Conservation (phyloP, 2,797 vertebrate genomes). For the Liasis olivaceus region DNA sequence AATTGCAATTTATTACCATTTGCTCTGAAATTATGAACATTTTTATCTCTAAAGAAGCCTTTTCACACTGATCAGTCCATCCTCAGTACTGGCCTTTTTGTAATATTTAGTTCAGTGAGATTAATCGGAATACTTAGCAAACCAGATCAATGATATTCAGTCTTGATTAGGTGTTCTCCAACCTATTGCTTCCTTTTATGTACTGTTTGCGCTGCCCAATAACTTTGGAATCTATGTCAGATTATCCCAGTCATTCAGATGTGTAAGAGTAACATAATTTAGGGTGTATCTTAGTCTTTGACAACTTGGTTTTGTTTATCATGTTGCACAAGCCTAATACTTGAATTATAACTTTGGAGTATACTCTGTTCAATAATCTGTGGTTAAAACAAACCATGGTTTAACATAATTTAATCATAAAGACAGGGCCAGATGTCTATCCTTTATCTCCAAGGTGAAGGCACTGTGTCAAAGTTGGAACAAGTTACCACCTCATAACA, state of each 20-base stretch:
- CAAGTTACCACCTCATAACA: background rate
- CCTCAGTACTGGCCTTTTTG: background rate
- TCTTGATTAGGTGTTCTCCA: background rate
- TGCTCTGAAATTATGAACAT: background rate
- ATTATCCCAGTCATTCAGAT: background rate
- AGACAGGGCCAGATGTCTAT: background rate
- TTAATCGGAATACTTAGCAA: background rate
- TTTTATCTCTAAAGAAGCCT: background rate
- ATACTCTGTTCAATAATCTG: background rate
- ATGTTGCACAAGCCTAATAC: background rate
- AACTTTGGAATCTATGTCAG: background rate
- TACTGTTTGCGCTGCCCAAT: background rate
- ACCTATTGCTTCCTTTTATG: background rate
- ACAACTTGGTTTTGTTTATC: background rate
- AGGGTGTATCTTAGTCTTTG: background rate
- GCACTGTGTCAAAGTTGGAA: background rate
- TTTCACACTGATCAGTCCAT: background rate
- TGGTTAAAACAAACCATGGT: background rate
- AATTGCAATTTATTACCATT: background rate
- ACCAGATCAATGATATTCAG: background rate
- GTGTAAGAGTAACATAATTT: background rate
- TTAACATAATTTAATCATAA: background rate
- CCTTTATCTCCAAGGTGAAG: background rate
- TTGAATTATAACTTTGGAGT: background rate
- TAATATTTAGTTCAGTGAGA: background rate